These are phyloP conservation scores for Nipponacmea schrenckii DNA, from an alignment of 2,888 invertebrate species.

Conservation along the genomic window DNA sequence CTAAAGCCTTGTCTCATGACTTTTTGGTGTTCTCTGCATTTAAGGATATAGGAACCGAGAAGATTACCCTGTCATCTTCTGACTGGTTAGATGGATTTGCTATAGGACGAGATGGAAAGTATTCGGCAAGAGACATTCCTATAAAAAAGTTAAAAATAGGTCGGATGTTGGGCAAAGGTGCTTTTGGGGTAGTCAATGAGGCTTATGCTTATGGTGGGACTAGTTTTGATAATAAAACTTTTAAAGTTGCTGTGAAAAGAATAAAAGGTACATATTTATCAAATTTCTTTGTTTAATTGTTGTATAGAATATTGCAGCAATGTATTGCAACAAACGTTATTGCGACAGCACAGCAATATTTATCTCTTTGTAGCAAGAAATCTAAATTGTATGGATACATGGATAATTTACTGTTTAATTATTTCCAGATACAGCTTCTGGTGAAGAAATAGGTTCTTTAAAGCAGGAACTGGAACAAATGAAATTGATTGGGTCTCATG, in stretches of 20 bases:
- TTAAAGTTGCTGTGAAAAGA: slow-evolving; percentile 28
- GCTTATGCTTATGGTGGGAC: slow-evolving; percentile 22
- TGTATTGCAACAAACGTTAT: no score
- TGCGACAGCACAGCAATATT: no score
- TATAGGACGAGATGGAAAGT: neutral
- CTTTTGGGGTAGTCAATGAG: slow-evolving; percentile 41
- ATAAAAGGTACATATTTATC: slow-evolving; percentile 20
- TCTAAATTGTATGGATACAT: no score
- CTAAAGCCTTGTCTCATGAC: no score
- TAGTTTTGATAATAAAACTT: slow-evolving; percentile 15
- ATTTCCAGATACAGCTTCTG: slow-evolving; percentile 36
- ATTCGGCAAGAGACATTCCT: neutral
- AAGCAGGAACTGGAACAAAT: slow-evolving; percentile 44
- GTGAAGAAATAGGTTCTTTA: slow-evolving; percentile 37
- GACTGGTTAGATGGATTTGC: slow-evolving; percentile 4
- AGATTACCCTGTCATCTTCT: neutral
- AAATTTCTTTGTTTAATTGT: no score
- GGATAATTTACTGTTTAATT: slow-evolving; percentile 6
- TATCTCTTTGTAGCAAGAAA: no score
- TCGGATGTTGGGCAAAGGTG: slow-evolving; percentile 39
- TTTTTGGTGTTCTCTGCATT: neutral
- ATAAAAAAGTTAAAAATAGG: slow-evolving; percentile 20
- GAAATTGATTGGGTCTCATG: slow-evolving; percentile 44
- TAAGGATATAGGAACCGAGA: neutral
- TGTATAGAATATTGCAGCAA: no score